Conservation (phyloP, 1,140 invertebrate species). For the Bombus terrestris region DNA sequence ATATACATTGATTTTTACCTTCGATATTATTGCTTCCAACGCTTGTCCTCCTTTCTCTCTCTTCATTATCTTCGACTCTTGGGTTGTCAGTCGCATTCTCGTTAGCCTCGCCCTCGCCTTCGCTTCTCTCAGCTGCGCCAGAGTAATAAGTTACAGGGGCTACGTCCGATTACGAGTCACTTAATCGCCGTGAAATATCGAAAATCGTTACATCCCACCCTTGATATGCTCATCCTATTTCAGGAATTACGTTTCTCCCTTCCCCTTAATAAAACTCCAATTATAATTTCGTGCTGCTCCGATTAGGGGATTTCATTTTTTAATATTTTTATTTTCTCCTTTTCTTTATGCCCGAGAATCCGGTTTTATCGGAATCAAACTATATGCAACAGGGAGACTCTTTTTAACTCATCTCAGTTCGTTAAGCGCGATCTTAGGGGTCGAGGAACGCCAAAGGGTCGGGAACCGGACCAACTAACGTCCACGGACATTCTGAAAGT, state of each 20-base stretch:
- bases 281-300: not conserved
- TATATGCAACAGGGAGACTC: not conserved
- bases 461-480: not conserved
- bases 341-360: not conserved
- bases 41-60: not conserved
- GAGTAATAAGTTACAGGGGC: conserved; percentile 37
- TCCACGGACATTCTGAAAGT: not conserved
- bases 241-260: not conserved
- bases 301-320: not conserved
- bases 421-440: not conserved
- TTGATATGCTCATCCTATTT: conserved; percentile 5
- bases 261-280: not conserved
- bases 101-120: conserved; percentile 8
- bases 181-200: conserved; percentile 43
- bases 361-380: not conserved
- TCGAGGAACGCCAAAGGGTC: not conserved
- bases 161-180: conserved; percentile 30
- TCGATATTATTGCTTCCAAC: not conserved
- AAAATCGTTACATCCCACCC: conserved; percentile 34
- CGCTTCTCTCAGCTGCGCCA: not conserved
- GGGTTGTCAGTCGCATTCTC: not conserved
- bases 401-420: not conserved
- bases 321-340: not conserved
- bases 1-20: conserved; percentile 11
- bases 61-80: conserved; percentile 4